Base-by-base conservation (phyloP, 2,113 vertebrate genomes). In the Forbesichthys agassizii region DNA sequence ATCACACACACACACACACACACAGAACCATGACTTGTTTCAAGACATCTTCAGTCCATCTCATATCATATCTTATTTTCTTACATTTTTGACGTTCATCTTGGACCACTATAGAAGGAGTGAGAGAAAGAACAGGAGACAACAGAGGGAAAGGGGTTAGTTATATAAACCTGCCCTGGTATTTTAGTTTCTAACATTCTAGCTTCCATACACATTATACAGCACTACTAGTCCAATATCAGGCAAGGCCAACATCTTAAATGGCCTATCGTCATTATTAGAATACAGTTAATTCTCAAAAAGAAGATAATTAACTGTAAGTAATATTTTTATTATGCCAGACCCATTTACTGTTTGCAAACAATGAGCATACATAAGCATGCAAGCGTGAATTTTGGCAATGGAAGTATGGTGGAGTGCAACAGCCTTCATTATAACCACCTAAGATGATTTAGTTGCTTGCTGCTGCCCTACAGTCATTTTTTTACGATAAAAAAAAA, bases 51-150 rank as follows among this genome's bases (percentile, higher is more conserved):
- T 33, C 49, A 63, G 59, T 27, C 36, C 54, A 55, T 33, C 49
- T 61, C 10, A 27, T 46, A 53, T 16, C 49, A 5, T 13, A 13
- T 46, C 27, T 58, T 46, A 47, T 27, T 55, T 69, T 46, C 73
- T 69, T 75, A 75, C 73, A 68, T 68, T 68, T 64, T 48, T 69
- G 73, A 53, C 73, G 61, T 64, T 75, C 73, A 70, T 75, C 61
- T 65, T 70, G 67, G 67, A 76, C 68, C 46, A 69, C 62, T 76
- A 52, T 42, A 66, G 61, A 36, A 66, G 62, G 66, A 69, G 60
- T 48, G 61, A 69, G 66, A 59, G 48, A 60, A 47, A 62, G 52
- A 74, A 58, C 18, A 59, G 59, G 53, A 48, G 66, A 63, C 47
- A 70, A 70, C 16, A 70, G 36, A 70, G 51, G 48, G 13, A 66